Evolutionary conservation across 2,113 vertebrate genomes (phyloP), one percentile per base, ranked within the genome.

Genomic region (Barnardius zonarius): DNA sequence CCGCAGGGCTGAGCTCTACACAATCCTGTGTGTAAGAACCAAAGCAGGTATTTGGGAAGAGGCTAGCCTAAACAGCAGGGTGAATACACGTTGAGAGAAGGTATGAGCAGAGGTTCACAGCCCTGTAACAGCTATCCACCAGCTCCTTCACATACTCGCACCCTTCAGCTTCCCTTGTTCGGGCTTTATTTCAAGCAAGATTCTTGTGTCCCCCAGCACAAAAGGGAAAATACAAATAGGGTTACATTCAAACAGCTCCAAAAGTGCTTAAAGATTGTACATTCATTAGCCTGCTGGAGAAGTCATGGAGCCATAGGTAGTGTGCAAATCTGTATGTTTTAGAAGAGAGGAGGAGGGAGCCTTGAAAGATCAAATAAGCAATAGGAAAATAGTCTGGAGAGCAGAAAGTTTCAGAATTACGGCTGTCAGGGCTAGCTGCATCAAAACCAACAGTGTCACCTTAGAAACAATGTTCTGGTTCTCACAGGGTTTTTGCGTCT

Each of bases 271-370:
- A 76, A 86, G 67, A 30, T 16, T 44, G 7, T 23, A 39, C 5
- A 0, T 11, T 11, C 28, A 20, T 44, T 80, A 46, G 27, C 20
- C 33, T 77, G 83, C 31, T 10, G 4, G 31, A 59, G 54, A 73
- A 81, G 43, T 67, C 76, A 43, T 17, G 37, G 20, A 86, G 63
- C n/a, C 39, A 31, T 8, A 54, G 67, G 14, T 22, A 52, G n/a
- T 3, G 6, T 0, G 0, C 33, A 49, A n/a, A 81, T 18, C 39
- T 30, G 0, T 39, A 9, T 8, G 5, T 51, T 88, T 78, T 25
- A 24, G 39, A 48, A n/a, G 24, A 41, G 19, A 35, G 19, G 31
- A 66, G n/a, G 37, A 94, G 25, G 13, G 51, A 77, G 28, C 23
- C 41, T 77, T 85, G n/a, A 31, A 76, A 83, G 12, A 19, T 54